Base-by-base conservation (phyloP, 2,888 invertebrate genomes). In the Elysia crispata region DNA sequence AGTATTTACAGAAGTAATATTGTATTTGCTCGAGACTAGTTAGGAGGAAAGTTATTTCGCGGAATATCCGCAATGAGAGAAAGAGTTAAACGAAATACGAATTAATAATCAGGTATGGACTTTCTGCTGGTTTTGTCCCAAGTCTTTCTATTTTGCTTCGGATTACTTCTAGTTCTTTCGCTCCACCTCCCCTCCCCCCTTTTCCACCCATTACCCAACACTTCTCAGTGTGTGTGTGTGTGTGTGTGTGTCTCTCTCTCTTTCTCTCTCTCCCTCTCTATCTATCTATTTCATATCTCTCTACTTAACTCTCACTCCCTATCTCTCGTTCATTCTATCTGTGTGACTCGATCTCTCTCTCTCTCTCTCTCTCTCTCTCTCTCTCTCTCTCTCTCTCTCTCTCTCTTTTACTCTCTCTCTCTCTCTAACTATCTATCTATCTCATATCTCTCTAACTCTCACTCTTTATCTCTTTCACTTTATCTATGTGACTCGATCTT, bases 231-330 rank as follows among this genome's bases (percentile, higher is more conserved):
- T n/a, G n/a, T n/a, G n/a, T n/a, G n/a, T n/a, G n/a, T n/a, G n/a
- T n/a, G n/a, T n/a, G n/a, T n/a, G n/a, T n/a, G n/a, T n/a, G n/a
- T 60, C 60, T 60, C 60, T 60, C 60, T 60, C 60, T 41, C 41
- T 41, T 6, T 41, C 41, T 41, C 41, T 41, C 41, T 41, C 41
- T 41, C 41, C 41, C 41, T 41, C 41, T 41, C 41, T 41, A 3
- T 41, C 41, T 41, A 41, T 41, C 41, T 41, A 3, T 41, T 11
- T 41, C 41, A 11, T 11, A n/a, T 41, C 41, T 41, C 41, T 41
- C 41, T 41, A 41, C 11, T 41, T 41, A 11, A 6, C 41, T 41
- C 11, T 41, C 41, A 6, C 41, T 41, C 41, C 11, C 41, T 41
- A 41, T 41, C 41, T 41, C 41, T 41, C 41, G 3, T 11, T 6